Evolutionary conservation across 2,797 vertebrate species (phyloP), one percentile per base, ranked within the genome.

Genomic region (Sebastiscus albofasciatus): DNA sequence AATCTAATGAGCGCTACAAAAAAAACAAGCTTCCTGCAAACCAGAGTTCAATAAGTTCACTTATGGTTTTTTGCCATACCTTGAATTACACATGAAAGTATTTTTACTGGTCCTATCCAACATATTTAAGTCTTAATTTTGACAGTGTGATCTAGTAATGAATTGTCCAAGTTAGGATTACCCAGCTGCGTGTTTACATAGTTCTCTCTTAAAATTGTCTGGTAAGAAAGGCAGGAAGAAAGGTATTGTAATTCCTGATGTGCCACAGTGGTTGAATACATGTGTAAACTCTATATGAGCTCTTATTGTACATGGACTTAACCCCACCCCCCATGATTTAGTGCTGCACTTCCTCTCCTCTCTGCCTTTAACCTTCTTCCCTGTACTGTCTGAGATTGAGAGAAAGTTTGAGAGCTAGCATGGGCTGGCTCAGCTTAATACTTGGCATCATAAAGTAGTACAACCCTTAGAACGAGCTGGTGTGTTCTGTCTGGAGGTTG

Each of bases 261-360:
- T 33, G n/a, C 29, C 52, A 52, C 49, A 20, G 54, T 74, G 66
- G 31, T 60, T 77, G 5, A 62, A 64, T 36, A 39, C 39, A 39
- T 4, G 68, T 77, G 39, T 77, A 60, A 60, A 66, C 26, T 81
- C 26, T 52, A 16, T 20, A 55, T 56, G 67, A 75, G 76, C 56
- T 31, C 64, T 72, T 60, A 42, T 60, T 87, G 67, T 36, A 78
- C 73, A 52, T 83, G 54, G 67, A 74, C 73, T 49, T 76, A 34
- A 79, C 72, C 59, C 64, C 29, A 56, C 36, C 29, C 68, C 72
- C 68, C 22, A 36, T 58, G 31, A 64, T 36, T n/a, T 46, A 62
- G 14, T 26, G 78, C 67, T 59, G 62, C 75, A 29, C 36, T 54
- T 73, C 75, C 58, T 49, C 79, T 46, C 61, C 60, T 46, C 77